These are phyloP conservation scores for Catocala sponsa DNA, from an alignment of 2,888 invertebrate genomes.

Conservation along the genomic window DNA sequence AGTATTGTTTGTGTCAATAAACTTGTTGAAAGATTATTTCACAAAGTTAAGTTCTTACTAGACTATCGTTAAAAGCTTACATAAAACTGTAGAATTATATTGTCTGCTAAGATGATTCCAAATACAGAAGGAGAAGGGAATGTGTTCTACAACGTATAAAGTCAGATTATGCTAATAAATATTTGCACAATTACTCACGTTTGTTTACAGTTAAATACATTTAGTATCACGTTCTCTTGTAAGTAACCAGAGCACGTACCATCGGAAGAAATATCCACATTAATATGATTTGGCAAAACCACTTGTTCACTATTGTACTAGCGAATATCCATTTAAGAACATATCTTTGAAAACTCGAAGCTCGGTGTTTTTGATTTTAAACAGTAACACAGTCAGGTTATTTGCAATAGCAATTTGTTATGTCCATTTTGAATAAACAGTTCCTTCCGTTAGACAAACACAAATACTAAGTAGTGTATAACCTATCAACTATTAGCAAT, in stretches of 20 bases:
- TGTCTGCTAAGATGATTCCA: constrained; percentile 47
- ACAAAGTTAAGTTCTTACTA: background rate
- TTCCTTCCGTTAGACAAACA: constrained; percentile 38
- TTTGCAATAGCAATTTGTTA: constrained; percentile 39
- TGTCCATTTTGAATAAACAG: constrained; percentile 36
- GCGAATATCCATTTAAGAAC: background rate
- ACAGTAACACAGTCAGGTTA: constrained; percentile 24
- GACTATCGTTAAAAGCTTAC: constrained; percentile 1
- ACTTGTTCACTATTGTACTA: constrained; percentile 7
- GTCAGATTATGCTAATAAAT: constrained; percentile 59
- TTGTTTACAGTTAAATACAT: constrained; percentile 64
- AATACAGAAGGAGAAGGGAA: constrained; percentile 60
- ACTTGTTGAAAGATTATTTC: background rate
- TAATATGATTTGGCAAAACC: constrained; percentile 42
- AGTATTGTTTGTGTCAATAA: constrained; percentile 45
- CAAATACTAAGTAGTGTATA: constrained; percentile 20
- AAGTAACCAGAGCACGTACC: constrained; percentile 59
- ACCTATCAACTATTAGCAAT: constrained; percentile 24
- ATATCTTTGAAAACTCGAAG: constrained; percentile 17
- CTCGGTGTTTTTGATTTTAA: constrained; percentile 27
- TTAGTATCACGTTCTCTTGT: constrained; percentile 59
- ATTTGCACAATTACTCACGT: constrained; percentile 64
- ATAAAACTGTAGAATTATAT: constrained; percentile 39
- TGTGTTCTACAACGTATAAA: constrained; percentile 53
- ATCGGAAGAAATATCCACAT: constrained; percentile 44